Conservation (phyloP, 2,113 vertebrate genomes). For the Ramphastos sulfuratus region DNA sequence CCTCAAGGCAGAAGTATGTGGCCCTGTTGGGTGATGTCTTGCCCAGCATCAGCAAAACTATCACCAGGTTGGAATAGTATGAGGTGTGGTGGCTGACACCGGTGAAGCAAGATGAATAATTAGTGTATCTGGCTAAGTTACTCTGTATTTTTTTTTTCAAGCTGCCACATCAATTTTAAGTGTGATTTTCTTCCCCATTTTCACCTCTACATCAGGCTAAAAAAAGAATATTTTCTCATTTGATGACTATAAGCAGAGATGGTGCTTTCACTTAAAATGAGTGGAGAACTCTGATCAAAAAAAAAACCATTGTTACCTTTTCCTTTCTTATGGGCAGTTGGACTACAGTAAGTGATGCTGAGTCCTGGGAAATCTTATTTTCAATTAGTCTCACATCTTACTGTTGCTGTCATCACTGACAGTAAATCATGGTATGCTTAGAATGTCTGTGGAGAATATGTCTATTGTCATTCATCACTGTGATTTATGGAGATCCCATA, state of each 20-base stretch:
- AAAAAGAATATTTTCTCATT: not conserved
- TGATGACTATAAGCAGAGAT: not conserved
- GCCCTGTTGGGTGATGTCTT: not conserved
- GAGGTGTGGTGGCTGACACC: not conserved
- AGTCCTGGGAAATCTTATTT: not conserved
- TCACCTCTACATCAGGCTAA: not conserved
- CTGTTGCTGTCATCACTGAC: not conserved
- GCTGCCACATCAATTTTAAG: not conserved
- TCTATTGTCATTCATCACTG: not conserved
- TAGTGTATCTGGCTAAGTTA: too few species aligned
- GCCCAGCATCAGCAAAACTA: not conserved
- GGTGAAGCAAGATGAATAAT: not conserved
- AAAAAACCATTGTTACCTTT: accelerated
- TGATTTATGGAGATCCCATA: not conserved
- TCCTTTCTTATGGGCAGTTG: not conserved
- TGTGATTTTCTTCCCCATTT: not conserved
- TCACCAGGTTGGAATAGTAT: not conserved
- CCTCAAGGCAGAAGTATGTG: not conserved
- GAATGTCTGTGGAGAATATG: not conserved
- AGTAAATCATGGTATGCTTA: not conserved
- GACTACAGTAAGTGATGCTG: not conserved
- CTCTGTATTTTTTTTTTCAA: not conserved
- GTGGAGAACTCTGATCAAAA: not conserved
- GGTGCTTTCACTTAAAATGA: not conserved
- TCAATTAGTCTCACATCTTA: not conserved